These are phyloP conservation scores for Ptychadena robeensis DNA, from an alignment of 2,797 vertebrate species.

Conservation along the genomic window DNA sequence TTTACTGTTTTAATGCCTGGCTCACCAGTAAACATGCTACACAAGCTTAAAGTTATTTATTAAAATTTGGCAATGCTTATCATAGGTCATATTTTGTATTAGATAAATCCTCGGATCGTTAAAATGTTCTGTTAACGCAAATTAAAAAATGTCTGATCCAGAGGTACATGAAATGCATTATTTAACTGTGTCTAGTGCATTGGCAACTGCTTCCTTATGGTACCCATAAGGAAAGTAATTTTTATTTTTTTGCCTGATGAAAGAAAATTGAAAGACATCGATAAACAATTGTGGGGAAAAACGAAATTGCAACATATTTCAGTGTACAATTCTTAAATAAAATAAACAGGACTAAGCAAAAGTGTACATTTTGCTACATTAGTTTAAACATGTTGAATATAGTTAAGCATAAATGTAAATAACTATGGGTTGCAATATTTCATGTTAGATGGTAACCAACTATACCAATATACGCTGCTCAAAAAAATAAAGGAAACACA, in stretches of 20 bases:
- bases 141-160: conserved; percentile 25
- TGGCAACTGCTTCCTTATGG: background rate
- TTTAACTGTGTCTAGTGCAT: background rate
- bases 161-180: conserved; percentile 5
- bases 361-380: too few relatives aligned
- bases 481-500: too few relatives aligned
- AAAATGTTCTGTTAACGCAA: conserved; percentile 26
- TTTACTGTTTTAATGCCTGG: conserved; percentile 81
- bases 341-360: background rate
- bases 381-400: too few relatives aligned
- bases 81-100: conserved; percentile 34
- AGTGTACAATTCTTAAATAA: background rate
- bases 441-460: too few relatives aligned
- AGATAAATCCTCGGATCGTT: conserved; percentile 41
- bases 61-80: conserved; percentile 32
- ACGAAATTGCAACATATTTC: background rate
- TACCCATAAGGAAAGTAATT: background rate
- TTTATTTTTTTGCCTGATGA: background rate
- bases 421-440: too few relatives aligned
- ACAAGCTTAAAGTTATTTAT: conserved; percentile 32
- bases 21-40: conserved; percentile 71
- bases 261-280: background rate
- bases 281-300: background rate
- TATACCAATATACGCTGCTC: too few relatives aligned
- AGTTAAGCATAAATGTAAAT: too few relatives aligned